Evolutionary conservation across 2,797 vertebrate genomes (phyloP).

Genomic region (Cichlasoma orientale): DNA sequence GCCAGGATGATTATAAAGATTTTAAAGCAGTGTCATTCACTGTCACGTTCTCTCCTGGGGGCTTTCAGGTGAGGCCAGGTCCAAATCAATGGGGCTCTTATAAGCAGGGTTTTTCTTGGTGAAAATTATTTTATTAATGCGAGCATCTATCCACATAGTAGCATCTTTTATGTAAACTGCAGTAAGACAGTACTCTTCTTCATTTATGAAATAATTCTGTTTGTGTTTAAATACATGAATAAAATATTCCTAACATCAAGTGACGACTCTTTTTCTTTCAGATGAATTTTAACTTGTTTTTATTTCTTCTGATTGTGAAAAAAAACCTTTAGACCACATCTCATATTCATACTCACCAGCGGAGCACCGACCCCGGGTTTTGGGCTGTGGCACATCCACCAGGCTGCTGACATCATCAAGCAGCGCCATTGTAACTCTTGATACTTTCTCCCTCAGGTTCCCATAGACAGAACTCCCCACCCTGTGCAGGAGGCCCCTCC

Average conservation of each 20-base stretch:
- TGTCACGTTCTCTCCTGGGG: conserved; percentile 29
- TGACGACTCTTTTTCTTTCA: not conserved
- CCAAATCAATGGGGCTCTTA: not conserved
- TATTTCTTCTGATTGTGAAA: not conserved
- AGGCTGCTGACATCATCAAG: conserved; percentile 86
- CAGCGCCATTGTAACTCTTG: conserved; percentile 83
- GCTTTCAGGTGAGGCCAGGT: conserved; percentile 44
- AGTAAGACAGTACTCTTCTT: not conserved
- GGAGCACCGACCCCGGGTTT: conserved; percentile 81
- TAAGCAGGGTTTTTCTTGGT: not conserved
- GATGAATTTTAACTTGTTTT: not conserved
- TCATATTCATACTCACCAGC: conserved; percentile 80
- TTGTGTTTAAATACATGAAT: not conserved
- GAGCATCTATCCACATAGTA: not conserved
- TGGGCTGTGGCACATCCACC: conserved; percentile 80
- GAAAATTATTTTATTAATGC: not conserved
- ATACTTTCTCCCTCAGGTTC: conserved; percentile 85
- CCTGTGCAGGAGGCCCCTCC: conserved; percentile 83
- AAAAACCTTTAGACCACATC: not conserved
- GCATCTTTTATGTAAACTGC: not conserved
- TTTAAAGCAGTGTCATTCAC: conserved; percentile 73
- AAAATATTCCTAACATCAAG: not conserved
- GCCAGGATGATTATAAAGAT: conserved; percentile 67
- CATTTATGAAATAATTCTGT: not conserved
- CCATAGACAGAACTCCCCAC: conserved; percentile 86